These are phyloP conservation scores for Theretra japonica DNA, from an alignment of 2,888 invertebrate species.

Conservation along the genomic window DNA sequence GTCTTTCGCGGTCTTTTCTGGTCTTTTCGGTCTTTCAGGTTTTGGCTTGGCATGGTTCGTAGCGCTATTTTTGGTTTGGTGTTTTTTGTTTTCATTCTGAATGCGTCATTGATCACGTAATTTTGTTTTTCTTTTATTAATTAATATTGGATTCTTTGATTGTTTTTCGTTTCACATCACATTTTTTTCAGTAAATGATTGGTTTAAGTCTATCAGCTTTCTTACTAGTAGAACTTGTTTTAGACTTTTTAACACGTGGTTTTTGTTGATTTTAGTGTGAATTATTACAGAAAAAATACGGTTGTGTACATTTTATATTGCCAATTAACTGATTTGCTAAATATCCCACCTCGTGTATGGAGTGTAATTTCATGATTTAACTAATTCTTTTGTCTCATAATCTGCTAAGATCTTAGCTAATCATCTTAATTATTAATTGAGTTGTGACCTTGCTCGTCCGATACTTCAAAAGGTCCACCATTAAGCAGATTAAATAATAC, in stretches of 20 bases:
- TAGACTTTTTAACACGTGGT: background rate
- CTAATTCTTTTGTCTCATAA: background rate
- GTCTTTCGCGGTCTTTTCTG: constrained; percentile 14
- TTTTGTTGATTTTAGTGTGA: background rate
- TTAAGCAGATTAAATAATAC: background rate
- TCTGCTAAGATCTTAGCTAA: background rate
- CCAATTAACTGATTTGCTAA: no score
- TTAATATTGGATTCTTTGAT: background rate
- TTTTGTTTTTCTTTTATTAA: background rate
- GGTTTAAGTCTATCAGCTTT: background rate
- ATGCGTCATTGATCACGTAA: background rate
- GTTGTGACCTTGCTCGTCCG: background rate
- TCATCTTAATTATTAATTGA: background rate
- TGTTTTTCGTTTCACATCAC: background rate
- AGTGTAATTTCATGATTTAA: background rate
- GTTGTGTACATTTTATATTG: no score
- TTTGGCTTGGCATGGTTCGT: constrained; percentile 38
- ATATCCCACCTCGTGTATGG: no score
- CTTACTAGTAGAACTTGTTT: background rate
- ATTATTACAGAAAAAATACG: no score
- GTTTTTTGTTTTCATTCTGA: constrained; percentile 22
- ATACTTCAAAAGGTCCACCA: background rate
- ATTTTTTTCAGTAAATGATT: constrained; percentile 12
- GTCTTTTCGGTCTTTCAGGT: constrained; percentile 23
- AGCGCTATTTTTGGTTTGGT: constrained; percentile 29